phyloP scores from a whole-genome alignment of 1,140 invertebrate species.

The Bombus consobrinus region DNA sequence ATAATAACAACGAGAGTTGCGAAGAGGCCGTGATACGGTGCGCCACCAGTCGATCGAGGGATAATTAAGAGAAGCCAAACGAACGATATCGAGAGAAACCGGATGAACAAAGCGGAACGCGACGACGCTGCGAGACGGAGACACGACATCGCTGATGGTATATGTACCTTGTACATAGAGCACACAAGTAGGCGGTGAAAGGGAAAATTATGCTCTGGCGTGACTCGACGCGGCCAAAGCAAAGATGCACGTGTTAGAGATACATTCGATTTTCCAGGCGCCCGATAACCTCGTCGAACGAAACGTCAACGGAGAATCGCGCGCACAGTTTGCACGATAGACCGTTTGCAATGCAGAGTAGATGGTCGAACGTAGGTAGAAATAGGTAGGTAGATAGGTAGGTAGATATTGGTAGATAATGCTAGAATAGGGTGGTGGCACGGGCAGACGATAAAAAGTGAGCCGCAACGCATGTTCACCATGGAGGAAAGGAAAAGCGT shows the following conservation, averaged over 20 bases:
- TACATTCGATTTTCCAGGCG: slow-evolving; percentile 26
- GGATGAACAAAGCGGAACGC: slow-evolving; percentile 25
- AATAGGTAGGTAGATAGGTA: neutral
- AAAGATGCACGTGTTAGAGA: slow-evolving; percentile 20
- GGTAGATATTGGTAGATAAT: neutral
- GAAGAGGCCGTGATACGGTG: neutral
- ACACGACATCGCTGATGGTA: neutral
- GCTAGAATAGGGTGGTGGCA: neutral
- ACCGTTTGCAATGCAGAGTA: too few species aligned
- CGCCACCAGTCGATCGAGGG: neutral
- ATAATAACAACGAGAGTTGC: slow-evolving; percentile 38
- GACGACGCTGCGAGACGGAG: too few species aligned
- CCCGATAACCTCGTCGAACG: slow-evolving; percentile 9
- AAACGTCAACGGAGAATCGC: neutral
- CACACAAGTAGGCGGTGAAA: slow-evolving; percentile 43
- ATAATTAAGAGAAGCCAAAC: slow-evolving; percentile 17
- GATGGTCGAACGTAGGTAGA: too few species aligned
- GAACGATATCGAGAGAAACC: slow-evolving; percentile 23
- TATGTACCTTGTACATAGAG: too few species aligned
- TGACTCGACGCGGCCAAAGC: slow-evolving; percentile 1
- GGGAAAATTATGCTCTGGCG: slow-evolving; percentile 40
- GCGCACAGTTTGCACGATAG: too few species aligned
- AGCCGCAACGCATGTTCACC: slow-evolving; percentile 2
- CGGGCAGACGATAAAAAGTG: neutral
- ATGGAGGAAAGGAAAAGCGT: slow-evolving; percentile 14